Conservation (phyloP, 2,888 invertebrate genomes). For the Gandaritis pyraliata region DNA sequence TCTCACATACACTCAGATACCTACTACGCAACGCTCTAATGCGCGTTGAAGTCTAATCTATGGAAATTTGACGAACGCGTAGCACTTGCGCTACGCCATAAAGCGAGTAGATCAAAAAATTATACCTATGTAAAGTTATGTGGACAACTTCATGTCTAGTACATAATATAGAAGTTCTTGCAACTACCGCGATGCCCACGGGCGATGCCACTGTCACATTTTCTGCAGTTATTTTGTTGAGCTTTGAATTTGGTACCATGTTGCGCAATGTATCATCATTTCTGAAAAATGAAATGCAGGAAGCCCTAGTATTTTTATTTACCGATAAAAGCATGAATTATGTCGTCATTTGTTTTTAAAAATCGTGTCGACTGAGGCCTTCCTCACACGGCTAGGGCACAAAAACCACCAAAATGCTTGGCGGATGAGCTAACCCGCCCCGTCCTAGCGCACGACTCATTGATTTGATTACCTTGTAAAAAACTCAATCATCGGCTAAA, state of each 20-base stretch:
- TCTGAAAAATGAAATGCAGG: constrained; percentile 5
- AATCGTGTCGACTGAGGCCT: constrained; percentile 78
- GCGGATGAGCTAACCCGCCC: constrained; percentile 82
- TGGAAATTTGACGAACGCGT: constrained; percentile 41
- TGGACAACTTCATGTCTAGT: no score
- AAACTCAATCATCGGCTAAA: constrained; percentile 77
- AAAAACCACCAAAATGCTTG: constrained; percentile 81
- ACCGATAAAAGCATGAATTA: constrained; percentile 50
- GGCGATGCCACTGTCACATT: neutral
- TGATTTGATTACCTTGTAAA: constrained; percentile 80
- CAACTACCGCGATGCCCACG: neutral
- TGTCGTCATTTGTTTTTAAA: constrained; percentile 74
- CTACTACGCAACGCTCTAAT: constrained; percentile 5
- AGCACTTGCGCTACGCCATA: constrained; percentile 27
- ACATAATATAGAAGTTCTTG: neutral
- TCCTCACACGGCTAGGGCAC: constrained; percentile 68
- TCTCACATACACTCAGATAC: no score
- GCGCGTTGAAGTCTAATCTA: constrained; percentile 53
- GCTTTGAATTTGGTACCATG: neutral
- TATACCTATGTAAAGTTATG: no score
- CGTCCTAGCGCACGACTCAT: constrained; percentile 78
- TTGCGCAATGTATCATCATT: neutral
- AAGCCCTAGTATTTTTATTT: constrained; percentile 18
- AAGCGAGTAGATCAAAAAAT: neutral
- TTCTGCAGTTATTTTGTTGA: neutral